phyloP scores from a whole-genome alignment of 2,113 vertebrate genomes.

The Phrynocephalus versicolor region DNA sequence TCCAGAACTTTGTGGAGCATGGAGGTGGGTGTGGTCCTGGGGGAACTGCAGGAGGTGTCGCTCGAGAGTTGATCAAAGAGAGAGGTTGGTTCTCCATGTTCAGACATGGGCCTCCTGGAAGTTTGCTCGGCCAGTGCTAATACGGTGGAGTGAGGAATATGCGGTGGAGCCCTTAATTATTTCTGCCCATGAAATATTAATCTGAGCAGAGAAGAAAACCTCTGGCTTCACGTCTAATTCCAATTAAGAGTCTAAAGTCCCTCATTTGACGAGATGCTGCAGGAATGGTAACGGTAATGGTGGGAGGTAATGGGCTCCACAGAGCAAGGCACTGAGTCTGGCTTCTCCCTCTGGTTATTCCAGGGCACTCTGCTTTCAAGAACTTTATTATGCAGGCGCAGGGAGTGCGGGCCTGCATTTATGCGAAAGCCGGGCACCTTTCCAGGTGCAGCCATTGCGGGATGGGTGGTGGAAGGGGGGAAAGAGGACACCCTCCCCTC shows the following conservation, averaged over 20 bases:
- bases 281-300: neutral
- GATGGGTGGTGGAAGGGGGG: too few relatives aligned
- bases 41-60: too few relatives aligned
- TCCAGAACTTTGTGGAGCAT: too few relatives aligned
- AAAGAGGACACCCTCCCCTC: neutral
- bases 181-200: slow-evolving; percentile 23
- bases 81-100: too few relatives aligned
- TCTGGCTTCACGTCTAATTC: slow-evolving; percentile 8
- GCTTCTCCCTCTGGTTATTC: neutral
- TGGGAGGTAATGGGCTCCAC: neutral
- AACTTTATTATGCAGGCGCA: neutral
- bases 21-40: too few relatives aligned
- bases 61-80: rapidly evolving
- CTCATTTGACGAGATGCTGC: neutral
- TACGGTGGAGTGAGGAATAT: neutral
- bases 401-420: neutral
- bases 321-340: neutral
- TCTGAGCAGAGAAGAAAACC: neutral
- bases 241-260: slow-evolving; percentile 4
- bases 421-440: neutral
- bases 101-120: rapidly evolving
- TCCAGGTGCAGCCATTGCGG: neutral
- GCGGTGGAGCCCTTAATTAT: neutral
- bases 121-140: neutral
- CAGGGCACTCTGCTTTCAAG: neutral